phyloP scores from a whole-genome alignment of 1,140 invertebrate species.

The Neodiprion pinetum region DNA sequence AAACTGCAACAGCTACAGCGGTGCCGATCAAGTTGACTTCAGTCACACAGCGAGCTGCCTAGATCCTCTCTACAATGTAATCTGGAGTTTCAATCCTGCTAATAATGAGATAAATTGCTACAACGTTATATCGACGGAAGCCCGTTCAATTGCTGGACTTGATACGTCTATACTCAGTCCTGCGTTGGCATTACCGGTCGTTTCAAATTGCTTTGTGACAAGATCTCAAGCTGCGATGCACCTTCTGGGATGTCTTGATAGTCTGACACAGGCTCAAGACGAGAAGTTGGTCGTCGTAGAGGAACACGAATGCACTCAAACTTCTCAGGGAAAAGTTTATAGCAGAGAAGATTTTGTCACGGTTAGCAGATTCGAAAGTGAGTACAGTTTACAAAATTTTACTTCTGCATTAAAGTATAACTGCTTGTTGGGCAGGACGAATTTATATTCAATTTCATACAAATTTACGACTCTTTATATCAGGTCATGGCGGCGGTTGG shows the following conservation, averaged over 20 bases:
- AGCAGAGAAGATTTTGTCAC: constrained; percentile 82
- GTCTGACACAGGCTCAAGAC: constrained; percentile 82
- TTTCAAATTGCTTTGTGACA: constrained; percentile 74
- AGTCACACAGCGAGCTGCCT: constrained; percentile 77
- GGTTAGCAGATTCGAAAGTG: constrained; percentile 92
- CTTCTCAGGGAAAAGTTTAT: constrained; percentile 64
- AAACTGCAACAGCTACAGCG: constrained; percentile 80
- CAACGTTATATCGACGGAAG: constrained; percentile 80
- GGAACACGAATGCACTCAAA: constrained; percentile 61
- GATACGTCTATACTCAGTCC: constrained; percentile 72
- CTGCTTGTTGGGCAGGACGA: neutral
- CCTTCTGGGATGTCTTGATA: constrained; percentile 88
- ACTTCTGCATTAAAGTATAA: neutral
- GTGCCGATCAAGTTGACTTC: constrained; percentile 80
- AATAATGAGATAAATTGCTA: constrained; percentile 79
- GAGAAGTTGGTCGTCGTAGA: constrained; percentile 67
- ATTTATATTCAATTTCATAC: constrained; percentile 22
- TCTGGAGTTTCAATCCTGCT: constrained; percentile 82
- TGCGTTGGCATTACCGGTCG: constrained; percentile 81
- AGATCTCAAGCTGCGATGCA: constrained; percentile 87
- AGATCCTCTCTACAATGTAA: constrained; percentile 86
- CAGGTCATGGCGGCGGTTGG: constrained; percentile 94
- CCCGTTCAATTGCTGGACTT: constrained; percentile 51
- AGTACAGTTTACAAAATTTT: constrained; percentile 35
- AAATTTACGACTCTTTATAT: constrained; percentile 11